Conservation (phyloP, 2,888 invertebrate genomes). For the Melanostoma scalare region DNA sequence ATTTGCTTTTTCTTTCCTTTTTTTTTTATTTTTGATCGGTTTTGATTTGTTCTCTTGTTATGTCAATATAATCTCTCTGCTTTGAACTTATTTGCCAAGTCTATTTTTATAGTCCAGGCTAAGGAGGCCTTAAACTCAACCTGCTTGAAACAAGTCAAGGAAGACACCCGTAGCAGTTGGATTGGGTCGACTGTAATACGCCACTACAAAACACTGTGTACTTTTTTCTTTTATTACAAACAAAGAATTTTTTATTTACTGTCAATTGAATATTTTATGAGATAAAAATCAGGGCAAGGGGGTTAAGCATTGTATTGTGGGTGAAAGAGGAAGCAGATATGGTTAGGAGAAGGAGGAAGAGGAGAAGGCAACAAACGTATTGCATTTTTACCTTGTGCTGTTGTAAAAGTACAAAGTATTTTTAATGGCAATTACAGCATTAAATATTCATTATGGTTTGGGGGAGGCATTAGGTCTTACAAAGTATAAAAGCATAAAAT, state of each 20-base stretch:
- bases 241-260: constrained; percentile 46
- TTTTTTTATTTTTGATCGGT: no score
- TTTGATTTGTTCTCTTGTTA: no score
- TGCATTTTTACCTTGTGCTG: not conserved
- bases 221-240: constrained; percentile 27
- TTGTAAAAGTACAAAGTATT: constrained; percentile 52
- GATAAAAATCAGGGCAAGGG: constrained; percentile 31
- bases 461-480: constrained; percentile 43
- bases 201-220: constrained; percentile 63
- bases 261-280: constrained; percentile 69
- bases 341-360: not conserved
- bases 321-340: no score
- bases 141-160: constrained; percentile 39
- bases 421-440: constrained; percentile 67
- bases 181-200: constrained; percentile 45
- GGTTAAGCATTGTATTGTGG: not conserved
- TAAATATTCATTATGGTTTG: constrained; percentile 63
- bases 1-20: no score
- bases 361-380: not conserved
- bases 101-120: constrained; percentile 78
- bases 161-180: constrained; percentile 41
- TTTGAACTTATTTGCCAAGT: constrained; percentile 80
- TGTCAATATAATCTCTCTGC: not conserved
- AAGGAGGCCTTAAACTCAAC: constrained; percentile 41
- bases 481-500: constrained; percentile 44